These are phyloP conservation scores for Diabrotica virgifera DNA, from an alignment of 1,140 invertebrate species.

Conservation along the genomic window DNA sequence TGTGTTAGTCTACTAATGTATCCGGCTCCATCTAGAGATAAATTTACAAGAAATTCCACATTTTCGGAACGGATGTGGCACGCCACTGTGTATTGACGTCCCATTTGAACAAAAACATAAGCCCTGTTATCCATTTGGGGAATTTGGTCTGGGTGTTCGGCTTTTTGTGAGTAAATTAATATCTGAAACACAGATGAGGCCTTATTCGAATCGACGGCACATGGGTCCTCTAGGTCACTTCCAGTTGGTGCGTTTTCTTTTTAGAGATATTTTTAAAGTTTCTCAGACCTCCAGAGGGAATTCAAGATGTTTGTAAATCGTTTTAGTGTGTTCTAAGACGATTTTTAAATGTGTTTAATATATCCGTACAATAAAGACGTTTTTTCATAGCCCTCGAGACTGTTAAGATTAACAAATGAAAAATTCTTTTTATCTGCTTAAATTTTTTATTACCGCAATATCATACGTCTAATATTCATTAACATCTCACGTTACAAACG, in stretches of 20 bases:
- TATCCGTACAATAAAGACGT: no score
- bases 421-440: no score
- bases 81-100: background rate
- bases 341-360: no score
- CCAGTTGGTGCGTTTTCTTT: conserved; percentile 2
- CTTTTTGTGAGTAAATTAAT: conserved; percentile 3
- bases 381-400: no score
- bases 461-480: no score
- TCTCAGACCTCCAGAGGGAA: background rate
- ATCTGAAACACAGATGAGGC: background rate
- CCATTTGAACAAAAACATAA: conserved; percentile 3
- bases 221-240: conserved; percentile 1
- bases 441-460: no score
- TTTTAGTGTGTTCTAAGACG: background rate
- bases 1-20: no score
- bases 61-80: background rate
- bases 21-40: no score
- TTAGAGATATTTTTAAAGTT: background rate
- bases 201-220: background rate
- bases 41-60: no score
- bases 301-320: background rate
- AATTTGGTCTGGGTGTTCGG: conserved; percentile 1
- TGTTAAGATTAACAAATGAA: no score
- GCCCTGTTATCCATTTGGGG: conserved; percentile 1
- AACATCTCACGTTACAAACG: no score